These are phyloP conservation scores for Cantharis rufa DNA, from an alignment of 2,888 invertebrate species.

Conservation along the genomic window DNA sequence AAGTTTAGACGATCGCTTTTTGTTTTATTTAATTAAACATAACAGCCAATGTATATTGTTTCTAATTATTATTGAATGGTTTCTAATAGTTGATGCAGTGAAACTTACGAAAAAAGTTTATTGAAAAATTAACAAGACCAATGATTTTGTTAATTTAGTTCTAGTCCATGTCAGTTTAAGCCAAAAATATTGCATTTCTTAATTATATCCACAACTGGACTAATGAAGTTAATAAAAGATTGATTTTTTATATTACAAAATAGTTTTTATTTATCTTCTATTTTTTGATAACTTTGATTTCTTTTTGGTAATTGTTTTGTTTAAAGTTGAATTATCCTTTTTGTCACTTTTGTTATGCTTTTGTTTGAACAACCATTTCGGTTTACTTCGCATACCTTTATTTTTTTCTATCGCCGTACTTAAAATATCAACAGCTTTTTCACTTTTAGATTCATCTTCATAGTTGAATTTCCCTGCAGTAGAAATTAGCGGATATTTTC, in stretches of 20 bases:
- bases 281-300: neutral
- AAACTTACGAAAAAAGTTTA: too few relatives aligned
- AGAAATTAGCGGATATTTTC: conserved; percentile 60
- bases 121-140: too few relatives aligned
- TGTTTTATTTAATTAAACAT: too few relatives aligned
- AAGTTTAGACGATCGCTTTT: too few relatives aligned
- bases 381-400: conserved; percentile 37
- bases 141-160: too few relatives aligned
- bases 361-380: conserved; percentile 43
- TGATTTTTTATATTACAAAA: neutral
- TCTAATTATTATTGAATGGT: too few relatives aligned
- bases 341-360: conserved; percentile 25
- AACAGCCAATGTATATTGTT: too few relatives aligned
- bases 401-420: conserved; percentile 50
- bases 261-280: neutral
- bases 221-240: neutral
- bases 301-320: neutral
- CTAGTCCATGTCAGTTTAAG: too few relatives aligned
- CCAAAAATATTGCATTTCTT: too few relatives aligned
- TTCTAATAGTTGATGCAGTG: too few relatives aligned
- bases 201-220: too few relatives aligned
- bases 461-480: conserved; percentile 37
- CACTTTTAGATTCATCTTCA: conserved; percentile 41
- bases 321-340: neutral
- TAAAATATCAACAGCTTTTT: conserved; percentile 62